Percentiles rank a stretch among this genome's conserved stretches.
These are phyloP conservation scores for Daubentonia madagascariensis DNA, from an alignment of 2,113 vertebrate species.

Conservation along the genomic window DNA sequence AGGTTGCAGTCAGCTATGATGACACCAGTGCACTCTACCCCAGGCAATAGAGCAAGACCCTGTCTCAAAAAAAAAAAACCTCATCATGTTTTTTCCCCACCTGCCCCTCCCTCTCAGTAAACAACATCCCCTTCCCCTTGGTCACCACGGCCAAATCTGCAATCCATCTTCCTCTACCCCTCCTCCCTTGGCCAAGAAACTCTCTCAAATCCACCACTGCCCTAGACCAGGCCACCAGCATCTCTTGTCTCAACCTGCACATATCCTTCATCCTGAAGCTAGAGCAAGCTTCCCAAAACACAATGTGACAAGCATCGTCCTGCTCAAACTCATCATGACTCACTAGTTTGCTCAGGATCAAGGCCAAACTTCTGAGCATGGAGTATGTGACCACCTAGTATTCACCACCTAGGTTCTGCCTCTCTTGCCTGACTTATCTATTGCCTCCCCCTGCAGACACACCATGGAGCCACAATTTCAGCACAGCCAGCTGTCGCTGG, in stretches of 20 bases:
- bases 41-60: too few species aligned
- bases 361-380: not conserved
- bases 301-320: not conserved
- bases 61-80: too few species aligned
- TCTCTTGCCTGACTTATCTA: not conserved
- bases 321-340: not conserved
- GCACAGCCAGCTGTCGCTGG: too few species aligned
- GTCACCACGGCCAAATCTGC: not conserved
- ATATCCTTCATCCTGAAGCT: not conserved
- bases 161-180: not conserved
- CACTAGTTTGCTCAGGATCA: not conserved
- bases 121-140: not conserved
- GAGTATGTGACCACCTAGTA: too few species aligned
- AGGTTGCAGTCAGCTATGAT: too few species aligned
- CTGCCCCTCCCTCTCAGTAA: not conserved
- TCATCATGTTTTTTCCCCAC: not conserved
- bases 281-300: not conserved
- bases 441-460: not conserved
- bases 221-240: not conserved
- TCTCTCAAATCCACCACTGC: not conserved
- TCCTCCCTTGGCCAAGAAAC: not conserved
- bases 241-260: not conserved
- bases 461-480: not conserved
- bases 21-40: too few species aligned
- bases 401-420: not conserved